phyloP scores from a whole-genome alignment of 2,113 vertebrate genomes.

The Cyrtonyx montezumae region DNA sequence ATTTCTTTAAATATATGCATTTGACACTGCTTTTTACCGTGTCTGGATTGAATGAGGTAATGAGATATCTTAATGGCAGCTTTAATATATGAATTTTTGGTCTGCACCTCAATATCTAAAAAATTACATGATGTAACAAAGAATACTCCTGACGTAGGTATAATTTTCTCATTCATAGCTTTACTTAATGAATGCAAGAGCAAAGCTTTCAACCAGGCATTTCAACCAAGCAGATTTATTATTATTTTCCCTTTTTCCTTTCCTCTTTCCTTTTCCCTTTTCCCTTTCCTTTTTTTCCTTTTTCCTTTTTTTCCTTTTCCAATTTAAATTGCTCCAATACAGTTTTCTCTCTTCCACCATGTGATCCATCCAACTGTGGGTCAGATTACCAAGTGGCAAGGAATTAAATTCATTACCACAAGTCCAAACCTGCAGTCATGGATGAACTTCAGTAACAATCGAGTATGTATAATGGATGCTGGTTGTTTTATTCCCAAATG shows the following conservation, averaged over 20 bases:
- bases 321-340: accelerated
- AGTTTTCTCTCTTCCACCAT: not conserved
- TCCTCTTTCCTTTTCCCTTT: not conserved
- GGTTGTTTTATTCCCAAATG: not conserved
- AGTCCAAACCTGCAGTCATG: slow-evolving; percentile 9
- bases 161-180: not conserved
- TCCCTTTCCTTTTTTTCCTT: not conserved
- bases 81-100: not conserved
- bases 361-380: not conserved
- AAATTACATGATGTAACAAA: not conserved
- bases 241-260: not conserved
- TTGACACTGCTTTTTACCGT: not conserved
- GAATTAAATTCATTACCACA: not conserved
- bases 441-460: slow-evolving; percentile 5
- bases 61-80: not conserved
- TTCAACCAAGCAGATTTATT: too few relatives aligned
- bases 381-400: not conserved
- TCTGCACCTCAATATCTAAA: not conserved
- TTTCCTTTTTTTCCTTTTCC: not conserved
- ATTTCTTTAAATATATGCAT: too few relatives aligned
- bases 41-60: not conserved
- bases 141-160: not conserved
- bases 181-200: not conserved
- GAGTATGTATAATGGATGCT: not conserved
- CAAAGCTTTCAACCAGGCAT: not conserved